A percentile compares a stretch with the other conserved stretches of the same genome.
phyloP scores from a whole-genome alignment of 2,113 vertebrate genomes.

The Pseudorectes ferrugineus region DNA sequence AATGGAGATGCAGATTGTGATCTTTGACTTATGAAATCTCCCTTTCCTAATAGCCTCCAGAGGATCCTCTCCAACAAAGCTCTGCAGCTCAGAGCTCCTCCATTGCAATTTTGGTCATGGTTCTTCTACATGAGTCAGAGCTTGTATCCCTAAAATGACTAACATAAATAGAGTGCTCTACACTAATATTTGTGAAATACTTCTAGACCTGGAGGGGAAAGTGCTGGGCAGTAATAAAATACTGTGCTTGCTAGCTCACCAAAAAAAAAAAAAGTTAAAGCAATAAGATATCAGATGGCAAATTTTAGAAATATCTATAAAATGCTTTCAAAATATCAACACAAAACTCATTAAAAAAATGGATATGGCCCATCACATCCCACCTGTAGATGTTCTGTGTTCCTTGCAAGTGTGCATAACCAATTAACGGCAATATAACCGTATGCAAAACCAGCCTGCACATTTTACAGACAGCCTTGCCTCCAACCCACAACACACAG shows the following conservation, averaged over 20 bases:
- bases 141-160: background rate
- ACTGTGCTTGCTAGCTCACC: background rate
- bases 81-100: background rate
- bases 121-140: background rate
- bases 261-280: background rate
- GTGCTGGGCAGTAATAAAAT: background rate
- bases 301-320: background rate
- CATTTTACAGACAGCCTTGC: background rate
- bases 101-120: rapidly evolving
- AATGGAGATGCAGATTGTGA: background rate
- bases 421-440: background rate
- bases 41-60: background rate
- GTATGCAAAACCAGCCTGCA: background rate
- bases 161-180: background rate
- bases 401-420: rapidly evolving
- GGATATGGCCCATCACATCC: background rate
- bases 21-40: background rate
- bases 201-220: background rate
- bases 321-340: background rate
- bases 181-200: background rate
- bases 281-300: background rate
- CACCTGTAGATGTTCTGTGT: too few relatives aligned
- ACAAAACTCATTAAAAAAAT: background rate
- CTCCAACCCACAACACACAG: background rate
- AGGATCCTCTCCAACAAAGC: background rate